Conservation (phyloP, 2,888 invertebrate genomes). For the Troides helena region DNA sequence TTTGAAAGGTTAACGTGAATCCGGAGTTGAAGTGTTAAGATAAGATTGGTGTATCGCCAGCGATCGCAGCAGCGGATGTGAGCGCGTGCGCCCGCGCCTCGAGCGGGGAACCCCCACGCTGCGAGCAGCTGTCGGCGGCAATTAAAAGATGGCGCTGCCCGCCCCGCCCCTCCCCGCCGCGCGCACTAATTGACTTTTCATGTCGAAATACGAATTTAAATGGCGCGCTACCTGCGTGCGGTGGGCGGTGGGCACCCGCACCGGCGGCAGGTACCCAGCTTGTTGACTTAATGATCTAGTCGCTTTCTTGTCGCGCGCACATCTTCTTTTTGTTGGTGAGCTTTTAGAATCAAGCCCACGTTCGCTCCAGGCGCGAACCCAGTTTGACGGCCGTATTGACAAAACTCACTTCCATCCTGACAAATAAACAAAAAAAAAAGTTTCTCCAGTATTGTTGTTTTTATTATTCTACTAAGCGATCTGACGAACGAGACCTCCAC, state of each 20-base stretch:
- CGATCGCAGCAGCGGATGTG: background rate
- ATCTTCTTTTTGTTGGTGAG: slow-evolving; percentile 24
- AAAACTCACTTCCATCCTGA: too few relatives aligned
- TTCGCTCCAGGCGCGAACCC: background rate
- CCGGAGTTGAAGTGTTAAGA: too few relatives aligned
- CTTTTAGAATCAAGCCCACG: background rate
- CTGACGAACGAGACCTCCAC: too few relatives aligned
- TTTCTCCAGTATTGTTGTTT: too few relatives aligned
- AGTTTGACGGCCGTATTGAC: too few relatives aligned
- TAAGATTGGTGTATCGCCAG: background rate
- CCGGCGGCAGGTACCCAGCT: slow-evolving; percentile 35
- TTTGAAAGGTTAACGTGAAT: too few relatives aligned
- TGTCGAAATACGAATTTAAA: slow-evolving; percentile 58
- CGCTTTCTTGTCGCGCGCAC: slow-evolving; percentile 28
- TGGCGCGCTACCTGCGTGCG: slow-evolving; percentile 49
- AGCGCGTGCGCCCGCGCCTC: background rate
- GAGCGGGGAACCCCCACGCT: slow-evolving; percentile 39
- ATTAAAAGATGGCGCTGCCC: slow-evolving; percentile 68
- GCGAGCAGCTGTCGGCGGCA: slow-evolving; percentile 64
- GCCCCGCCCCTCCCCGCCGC: slow-evolving; percentile 51
- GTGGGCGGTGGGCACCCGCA: slow-evolving; percentile 33
- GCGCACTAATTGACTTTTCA: slow-evolving; percentile 79
- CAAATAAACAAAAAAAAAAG: too few relatives aligned
- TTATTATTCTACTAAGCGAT: too few relatives aligned
- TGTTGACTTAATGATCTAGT: slow-evolving; percentile 47